Evolutionary conservation across 37 sponge, comb jelly and placozoan genomes (phyloP), one percentile per base, ranked within the genome.

Genomic region (Halichondria panicea): DNA sequence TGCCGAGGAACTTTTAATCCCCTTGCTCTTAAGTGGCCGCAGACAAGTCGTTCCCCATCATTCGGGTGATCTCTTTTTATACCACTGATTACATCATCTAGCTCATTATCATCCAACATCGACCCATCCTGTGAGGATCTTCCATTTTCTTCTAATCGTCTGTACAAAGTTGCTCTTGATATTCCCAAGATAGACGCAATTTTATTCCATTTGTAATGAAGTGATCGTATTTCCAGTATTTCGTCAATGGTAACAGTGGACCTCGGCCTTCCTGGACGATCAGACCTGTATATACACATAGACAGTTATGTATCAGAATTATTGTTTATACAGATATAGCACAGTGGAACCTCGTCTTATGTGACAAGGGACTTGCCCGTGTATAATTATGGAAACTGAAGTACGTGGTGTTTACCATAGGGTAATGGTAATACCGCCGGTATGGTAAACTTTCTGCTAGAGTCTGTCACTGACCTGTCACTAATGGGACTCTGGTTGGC

Each of bases 21-120:
- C 18, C n/a, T 2, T 1, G 32, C 21, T 0, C 1, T 25, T 0
- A 83, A 35, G 18, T 71, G 71, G 5, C 79, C 86, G 41, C 12
- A 1, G 27, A 85, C 6, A 53, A 84, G 21, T 2, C 41, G 39
- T 60, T 84, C 77, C 33, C 83, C 83, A 64, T 63, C 72, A 54
- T 77, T 2, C 18, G 84, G 84, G 36, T 78, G 63, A 2, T 6
- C 58, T 2, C 18, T 0, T 32, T 79, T 79, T 11, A 74, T 63
- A 38, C 36, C 12, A 22, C 21, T 9, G 5, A 86, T 38, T 27
- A 72, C 3, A 27, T 22, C 25, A 72, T 72, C 74, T 9, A 81
- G 55, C 1, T 37, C 50, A 13, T 30, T 31, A 32, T 72, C 67
- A 54, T 42, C 27, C 3, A 81, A 30, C 4, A 12, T 57, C 18